phyloP scores from a whole-genome alignment of 1,140 invertebrate species.

The Polypedilum vanderplanki region DNA sequence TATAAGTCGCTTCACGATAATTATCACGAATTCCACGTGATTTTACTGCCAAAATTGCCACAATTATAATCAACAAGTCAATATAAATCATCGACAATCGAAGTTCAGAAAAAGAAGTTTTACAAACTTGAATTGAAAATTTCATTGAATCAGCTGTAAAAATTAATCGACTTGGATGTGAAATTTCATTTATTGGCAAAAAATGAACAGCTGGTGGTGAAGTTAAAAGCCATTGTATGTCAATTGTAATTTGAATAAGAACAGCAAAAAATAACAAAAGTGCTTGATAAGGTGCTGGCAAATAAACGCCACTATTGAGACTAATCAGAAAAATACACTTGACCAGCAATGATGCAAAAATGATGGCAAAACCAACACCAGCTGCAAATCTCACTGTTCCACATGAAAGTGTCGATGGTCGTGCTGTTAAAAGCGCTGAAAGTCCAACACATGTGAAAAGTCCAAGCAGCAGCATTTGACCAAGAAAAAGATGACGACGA shows the following conservation, averaged over 20 bases:
- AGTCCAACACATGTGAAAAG: slow-evolving; percentile 75
- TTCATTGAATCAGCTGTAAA: slow-evolving; percentile 38
- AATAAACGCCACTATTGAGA: slow-evolving; percentile 82
- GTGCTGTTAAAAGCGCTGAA: slow-evolving; percentile 68
- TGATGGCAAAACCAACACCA: slow-evolving; percentile 78
- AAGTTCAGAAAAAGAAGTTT: slow-evolving; percentile 58
- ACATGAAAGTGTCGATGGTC: slow-evolving; percentile 73
- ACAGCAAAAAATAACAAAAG: slow-evolving; percentile 83
- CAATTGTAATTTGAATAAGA: slow-evolving; percentile 81
- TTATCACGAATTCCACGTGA: slow-evolving; percentile 86
- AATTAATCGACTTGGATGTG: slow-evolving; percentile 38
- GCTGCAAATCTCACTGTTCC: slow-evolving; percentile 76
- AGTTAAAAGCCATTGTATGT: slow-evolving; percentile 74
- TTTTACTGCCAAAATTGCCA: slow-evolving; percentile 73
- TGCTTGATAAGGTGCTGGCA: slow-evolving; percentile 88
- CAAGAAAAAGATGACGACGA: slow-evolving; percentile 80
- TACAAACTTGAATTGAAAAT: slow-evolving; percentile 50
- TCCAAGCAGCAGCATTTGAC: slow-evolving; percentile 82
- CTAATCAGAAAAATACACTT: slow-evolving; percentile 91
- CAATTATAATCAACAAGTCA: slow-evolving; percentile 73
- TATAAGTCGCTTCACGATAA: slow-evolving; percentile 83
- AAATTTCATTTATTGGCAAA: slow-evolving; percentile 38
- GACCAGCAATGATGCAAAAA: slow-evolving; percentile 85
- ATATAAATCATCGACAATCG: slow-evolving; percentile 75
- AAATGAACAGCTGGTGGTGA: slow-evolving; percentile 58